Evolutionary conservation across 1,140 invertebrate genomes (phyloP), one percentile per base, ranked within the genome.

Genomic region (Cepaea nemoralis): DNA sequence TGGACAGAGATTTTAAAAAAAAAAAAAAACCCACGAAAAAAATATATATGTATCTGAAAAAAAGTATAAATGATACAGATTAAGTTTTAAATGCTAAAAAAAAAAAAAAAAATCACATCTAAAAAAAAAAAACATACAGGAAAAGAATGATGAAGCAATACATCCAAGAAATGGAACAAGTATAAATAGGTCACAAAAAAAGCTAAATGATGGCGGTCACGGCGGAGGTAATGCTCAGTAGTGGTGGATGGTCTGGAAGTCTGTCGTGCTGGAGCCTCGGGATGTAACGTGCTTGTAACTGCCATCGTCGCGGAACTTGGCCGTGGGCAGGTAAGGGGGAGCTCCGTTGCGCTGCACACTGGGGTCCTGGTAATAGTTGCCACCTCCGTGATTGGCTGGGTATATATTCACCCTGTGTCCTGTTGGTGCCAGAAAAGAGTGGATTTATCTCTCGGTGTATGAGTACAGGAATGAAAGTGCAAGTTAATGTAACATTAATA

Each of bases 341-440:
- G 67, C 45, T 6, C 0, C 6, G 19, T 16, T 55, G 19, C 35
- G 66, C 0, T 40, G 50, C 1, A 27, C 31, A 19, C 35, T 10
- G 35, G 71, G 73, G 69, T 80, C 78, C 10, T 35, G 31, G 69
- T 80, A 80, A 35, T 73, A 73, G 69, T 73, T 80, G 67, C 33
- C 45, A 12, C 48, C 69, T 19, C 67, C 78, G 3, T 80, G 78
- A 48, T 45, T 73, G n/a, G 59, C 69, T 50, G 78, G 78, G 69
- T 80, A 80, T 27, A 80, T 80, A 69, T 80, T 80, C 0, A 80
- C 78, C 39, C 78, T 59, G 69, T 80, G 78, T n/a, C 78, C 78
- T 80, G 78, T 39, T 55, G 19, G n/a, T n/a, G n/a, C n/a, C n/a
- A n/a, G n/a, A n/a, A n/a, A n/a, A n/a, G n/a, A n/a, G n/a, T n/a